Evolutionary conservation across 2,797 vertebrate genomes (phyloP).

Genomic region (Sebastes iracundus): DNA sequence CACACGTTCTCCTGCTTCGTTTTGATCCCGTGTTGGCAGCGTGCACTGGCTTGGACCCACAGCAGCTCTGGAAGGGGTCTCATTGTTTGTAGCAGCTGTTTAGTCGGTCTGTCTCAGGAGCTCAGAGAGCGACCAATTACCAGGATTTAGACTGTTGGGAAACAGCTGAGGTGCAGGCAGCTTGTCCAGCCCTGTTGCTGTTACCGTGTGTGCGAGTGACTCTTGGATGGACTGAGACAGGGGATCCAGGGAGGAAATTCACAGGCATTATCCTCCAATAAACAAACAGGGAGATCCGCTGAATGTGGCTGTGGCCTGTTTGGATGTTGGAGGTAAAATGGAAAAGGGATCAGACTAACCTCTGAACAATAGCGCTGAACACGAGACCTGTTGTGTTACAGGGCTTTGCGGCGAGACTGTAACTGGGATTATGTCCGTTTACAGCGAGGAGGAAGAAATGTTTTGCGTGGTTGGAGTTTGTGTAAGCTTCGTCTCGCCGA

Average conservation of each 20-base stretch:
- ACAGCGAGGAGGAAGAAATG: slow-evolving; percentile 20
- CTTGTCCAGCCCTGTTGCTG: slow-evolving; percentile 14
- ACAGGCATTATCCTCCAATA: slow-evolving; percentile 53
- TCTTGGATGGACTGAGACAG: slow-evolving; percentile 53
- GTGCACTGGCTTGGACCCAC: slow-evolving; percentile 10
- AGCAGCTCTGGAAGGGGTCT: slow-evolving; percentile 45
- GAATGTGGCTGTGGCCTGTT: slow-evolving; percentile 39
- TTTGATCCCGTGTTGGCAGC: slow-evolving; percentile 44
- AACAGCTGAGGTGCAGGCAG: slow-evolving; percentile 62
- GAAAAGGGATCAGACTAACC: slow-evolving; percentile 18
- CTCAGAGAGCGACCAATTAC: slow-evolving; percentile 53
- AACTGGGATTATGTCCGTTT: slow-evolving; percentile 47
- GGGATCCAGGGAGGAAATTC: slow-evolving; percentile 57
- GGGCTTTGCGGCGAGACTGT: slow-evolving; percentile 31
- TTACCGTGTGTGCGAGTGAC: slow-evolving; percentile 33
- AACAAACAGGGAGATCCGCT: slow-evolving; percentile 56
- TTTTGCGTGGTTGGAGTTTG: slow-evolving; percentile 34
- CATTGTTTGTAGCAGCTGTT: slow-evolving; percentile 67
- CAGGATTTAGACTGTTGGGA: slow-evolving; percentile 52
- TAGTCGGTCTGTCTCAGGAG: slow-evolving; percentile 46
- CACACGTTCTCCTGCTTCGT: slow-evolving; percentile 4
- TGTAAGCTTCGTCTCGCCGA: slow-evolving; percentile 26
- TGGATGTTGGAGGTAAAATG: slow-evolving; percentile 20
- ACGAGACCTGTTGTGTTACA: slow-evolving; percentile 27
- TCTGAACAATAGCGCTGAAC: slow-evolving; percentile 16